These are phyloP conservation scores for Drosophila obscura DNA, from an alignment of 1,140 invertebrate species.

Conservation along the genomic window DNA sequence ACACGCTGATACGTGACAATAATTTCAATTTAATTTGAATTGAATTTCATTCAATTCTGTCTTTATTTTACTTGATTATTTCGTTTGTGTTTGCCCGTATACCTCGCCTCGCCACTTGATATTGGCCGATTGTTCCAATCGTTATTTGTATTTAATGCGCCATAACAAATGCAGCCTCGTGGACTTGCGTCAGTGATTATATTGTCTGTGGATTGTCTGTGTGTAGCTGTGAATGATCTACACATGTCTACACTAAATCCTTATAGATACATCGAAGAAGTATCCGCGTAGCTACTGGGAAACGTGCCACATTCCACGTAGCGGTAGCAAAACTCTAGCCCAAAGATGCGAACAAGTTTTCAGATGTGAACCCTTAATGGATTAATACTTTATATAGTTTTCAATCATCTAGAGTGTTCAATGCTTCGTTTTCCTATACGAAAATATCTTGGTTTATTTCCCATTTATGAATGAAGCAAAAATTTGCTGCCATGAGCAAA, in stretches of 20 bases:
- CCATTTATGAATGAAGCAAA: slow-evolving; percentile 54
- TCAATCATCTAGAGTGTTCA: background rate
- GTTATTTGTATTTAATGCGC: slow-evolving; percentile 70
- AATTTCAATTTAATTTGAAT: slow-evolving; percentile 53
- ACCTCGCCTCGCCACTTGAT: slow-evolving; percentile 62
- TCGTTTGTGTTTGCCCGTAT: slow-evolving; percentile 42
- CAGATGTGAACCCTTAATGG: too few species aligned
- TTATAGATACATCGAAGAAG: slow-evolving; percentile 7
- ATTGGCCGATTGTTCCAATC: slow-evolving; percentile 57
- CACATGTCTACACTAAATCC: slow-evolving; percentile 17
- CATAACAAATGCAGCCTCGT: slow-evolving; percentile 69
- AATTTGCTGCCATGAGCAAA: slow-evolving; percentile 37
- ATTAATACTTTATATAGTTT: too few species aligned
- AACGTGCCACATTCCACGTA: slow-evolving; percentile 49
- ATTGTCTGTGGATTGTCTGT: slow-evolving; percentile 16
- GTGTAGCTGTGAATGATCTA: background rate
- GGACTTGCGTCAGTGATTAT: slow-evolving; percentile 58
- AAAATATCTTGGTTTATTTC: background rate
- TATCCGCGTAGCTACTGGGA: slow-evolving; percentile 3
- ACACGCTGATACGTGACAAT: slow-evolving; percentile 56
- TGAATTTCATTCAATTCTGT: slow-evolving; percentile 46
- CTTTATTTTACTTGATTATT: slow-evolving; percentile 44
- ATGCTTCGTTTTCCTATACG: background rate
- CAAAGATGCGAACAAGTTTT: too few species aligned
- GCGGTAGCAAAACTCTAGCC: background rate